Evolutionary conservation across 2,113 vertebrate genomes (phyloP).

Genomic region (Trogon surrucura): DNA sequence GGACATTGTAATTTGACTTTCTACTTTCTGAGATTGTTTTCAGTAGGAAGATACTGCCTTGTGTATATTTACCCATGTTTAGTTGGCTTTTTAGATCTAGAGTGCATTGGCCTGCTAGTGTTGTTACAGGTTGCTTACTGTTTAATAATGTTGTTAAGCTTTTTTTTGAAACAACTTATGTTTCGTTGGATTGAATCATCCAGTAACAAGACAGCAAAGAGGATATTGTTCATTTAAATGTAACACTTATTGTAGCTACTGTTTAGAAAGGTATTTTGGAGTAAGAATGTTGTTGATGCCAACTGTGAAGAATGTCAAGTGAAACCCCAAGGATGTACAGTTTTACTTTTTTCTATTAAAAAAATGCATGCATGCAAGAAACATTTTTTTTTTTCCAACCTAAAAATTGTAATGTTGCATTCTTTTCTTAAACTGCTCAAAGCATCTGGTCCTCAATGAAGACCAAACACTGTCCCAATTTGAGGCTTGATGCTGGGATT

Average conservation of each 20-base stretch:
- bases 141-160: background rate
- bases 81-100: background rate
- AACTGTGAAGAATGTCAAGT: background rate
- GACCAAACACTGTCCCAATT: background rate
- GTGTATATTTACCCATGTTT: background rate
- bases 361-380: background rate
- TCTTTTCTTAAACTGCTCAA: background rate
- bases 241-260: background rate
- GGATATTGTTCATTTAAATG: background rate
- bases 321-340: background rate
- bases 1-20: background rate
- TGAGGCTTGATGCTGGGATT: background rate
- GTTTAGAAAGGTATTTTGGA: background rate
- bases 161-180: fast-evolving
- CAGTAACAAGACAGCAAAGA: background rate
- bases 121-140: background rate
- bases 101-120: fast-evolving
- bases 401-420: background rate
- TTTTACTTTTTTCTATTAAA: background rate
- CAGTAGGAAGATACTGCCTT: background rate
- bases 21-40: background rate
- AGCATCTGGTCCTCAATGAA: background rate
- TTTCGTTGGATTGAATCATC: background rate
- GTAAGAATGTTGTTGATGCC: background rate
- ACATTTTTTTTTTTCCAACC: background rate